Conservation (phyloP, 2,888 invertebrate species). For the Rhamphomyia laevipes region DNA sequence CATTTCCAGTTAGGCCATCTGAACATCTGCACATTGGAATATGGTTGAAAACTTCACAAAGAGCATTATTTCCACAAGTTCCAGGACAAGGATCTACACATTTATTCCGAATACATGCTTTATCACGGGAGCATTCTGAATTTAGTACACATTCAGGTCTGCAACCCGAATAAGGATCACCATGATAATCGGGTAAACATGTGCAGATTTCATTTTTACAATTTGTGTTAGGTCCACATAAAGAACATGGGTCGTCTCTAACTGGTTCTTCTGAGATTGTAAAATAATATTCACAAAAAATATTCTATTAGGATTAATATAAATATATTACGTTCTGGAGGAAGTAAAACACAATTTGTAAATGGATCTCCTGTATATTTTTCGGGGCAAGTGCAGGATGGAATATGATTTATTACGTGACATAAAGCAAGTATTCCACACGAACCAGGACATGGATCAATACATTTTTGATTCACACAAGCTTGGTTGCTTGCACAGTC, state of each 20-base stretch:
- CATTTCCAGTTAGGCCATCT: constrained; percentile 51
- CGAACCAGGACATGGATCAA: constrained; percentile 60
- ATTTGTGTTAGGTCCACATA: constrained; percentile 57
- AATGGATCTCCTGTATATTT: constrained; percentile 62
- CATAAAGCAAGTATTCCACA: constrained; percentile 55
- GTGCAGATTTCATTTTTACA: constrained; percentile 51
- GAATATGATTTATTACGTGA: constrained; percentile 54
- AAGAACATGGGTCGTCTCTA: constrained; percentile 50
- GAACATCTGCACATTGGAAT: constrained; percentile 52
- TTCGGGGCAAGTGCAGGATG: constrained; percentile 54
- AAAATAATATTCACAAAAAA: constrained; percentile 13
- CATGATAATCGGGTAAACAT: constrained; percentile 52
- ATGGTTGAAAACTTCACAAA: constrained; percentile 63
- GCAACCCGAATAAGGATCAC: constrained; percentile 65
- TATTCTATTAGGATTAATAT: neutral
- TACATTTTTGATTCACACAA: constrained; percentile 59
- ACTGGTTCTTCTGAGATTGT: constrained; percentile 18
- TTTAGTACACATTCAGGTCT: constrained; percentile 79
- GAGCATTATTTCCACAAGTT: constrained; percentile 71
- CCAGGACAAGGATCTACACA: constrained; percentile 75
- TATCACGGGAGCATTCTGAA: constrained; percentile 71
- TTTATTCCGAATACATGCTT: constrained; percentile 69
- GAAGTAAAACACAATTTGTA: constrained; percentile 46
- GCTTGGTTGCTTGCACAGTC: constrained; percentile 60
- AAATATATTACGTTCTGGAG: constrained; percentile 24